phyloP scores from a whole-genome alignment of 2,888 invertebrate genomes.

The Odontothrips loti region DNA sequence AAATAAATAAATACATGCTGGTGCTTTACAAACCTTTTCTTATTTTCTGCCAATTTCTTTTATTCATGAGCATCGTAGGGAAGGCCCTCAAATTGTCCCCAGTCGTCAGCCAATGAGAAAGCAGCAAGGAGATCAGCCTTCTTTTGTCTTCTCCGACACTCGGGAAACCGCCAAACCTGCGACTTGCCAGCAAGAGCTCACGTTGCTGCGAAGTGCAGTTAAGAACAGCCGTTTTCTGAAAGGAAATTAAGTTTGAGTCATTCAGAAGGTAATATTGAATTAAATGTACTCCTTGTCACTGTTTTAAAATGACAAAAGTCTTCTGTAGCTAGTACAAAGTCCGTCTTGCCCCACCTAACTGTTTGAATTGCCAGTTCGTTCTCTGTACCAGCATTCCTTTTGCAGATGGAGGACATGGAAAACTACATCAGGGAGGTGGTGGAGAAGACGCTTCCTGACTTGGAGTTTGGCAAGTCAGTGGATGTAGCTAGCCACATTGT shows the following conservation, averaged over 20 bases:
- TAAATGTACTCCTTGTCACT: neutral
- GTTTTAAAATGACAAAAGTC: neutral
- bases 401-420: neutral
- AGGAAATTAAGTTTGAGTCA: neutral
- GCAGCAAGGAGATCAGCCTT: neutral
- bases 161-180: too few relatives aligned
- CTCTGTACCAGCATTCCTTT: too few relatives aligned
- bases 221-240: too few relatives aligned
- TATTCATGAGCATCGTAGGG: neutral
- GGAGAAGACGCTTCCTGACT: neutral
- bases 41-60: neutral
- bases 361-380: neutral
- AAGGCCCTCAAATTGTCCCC: neutral
- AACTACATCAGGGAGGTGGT: neutral
- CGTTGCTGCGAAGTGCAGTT: too few relatives aligned
- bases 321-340: neutral
- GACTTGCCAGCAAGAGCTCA: too few relatives aligned
- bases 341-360: neutral
- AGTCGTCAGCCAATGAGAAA: neutral
- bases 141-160: neutral
- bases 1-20: neutral
- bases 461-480: neutral
- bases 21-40: neutral
- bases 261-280: neutral
- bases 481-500: neutral